Evolutionary conservation across 2,113 vertebrate species (phyloP).

Genomic region (Actenoides hombroni): DNA sequence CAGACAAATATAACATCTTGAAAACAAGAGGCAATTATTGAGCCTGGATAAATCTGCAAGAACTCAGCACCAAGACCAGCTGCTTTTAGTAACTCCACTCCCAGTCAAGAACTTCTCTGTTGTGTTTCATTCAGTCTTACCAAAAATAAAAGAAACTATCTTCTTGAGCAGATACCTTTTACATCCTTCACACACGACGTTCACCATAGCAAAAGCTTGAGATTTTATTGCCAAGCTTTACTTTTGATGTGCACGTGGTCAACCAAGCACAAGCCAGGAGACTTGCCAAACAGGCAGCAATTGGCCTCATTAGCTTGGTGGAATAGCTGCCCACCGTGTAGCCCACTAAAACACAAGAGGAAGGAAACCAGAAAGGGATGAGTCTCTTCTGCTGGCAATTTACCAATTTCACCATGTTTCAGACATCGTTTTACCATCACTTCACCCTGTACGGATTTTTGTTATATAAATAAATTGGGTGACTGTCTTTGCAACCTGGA

Average conservation of each 20-base stretch:
- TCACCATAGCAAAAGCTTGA: not conserved
- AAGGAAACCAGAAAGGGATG: not conserved
- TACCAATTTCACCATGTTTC: not conserved
- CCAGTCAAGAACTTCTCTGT: not conserved
- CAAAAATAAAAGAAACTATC: not conserved
- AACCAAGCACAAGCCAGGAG: not conserved
- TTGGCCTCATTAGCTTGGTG: not conserved
- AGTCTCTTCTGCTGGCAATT: not conserved
- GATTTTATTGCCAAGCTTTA: not conserved
- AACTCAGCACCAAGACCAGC: not conserved
- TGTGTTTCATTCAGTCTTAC: not conserved
- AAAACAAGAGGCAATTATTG: not conserved
- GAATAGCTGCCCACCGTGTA: not conserved
- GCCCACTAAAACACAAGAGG: not conserved
- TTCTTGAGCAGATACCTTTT: not conserved
- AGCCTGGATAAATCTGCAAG: not conserved
- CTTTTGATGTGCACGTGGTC: not conserved
- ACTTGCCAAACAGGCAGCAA: not conserved
- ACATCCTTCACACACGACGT: not conserved
- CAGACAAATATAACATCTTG: not conserved
- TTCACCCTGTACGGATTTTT: not conserved
- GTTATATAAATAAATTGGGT: slow-evolving; percentile 21
- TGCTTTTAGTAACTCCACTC: not conserved
- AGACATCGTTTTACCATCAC: not conserved
- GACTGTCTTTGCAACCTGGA: slow-evolving; percentile 46